Percentiles rank a stretch among this genome's conserved stretches.
Conservation (phyloP, 2,113 vertebrate genomes). For the Aplodontia rufa region DNA sequence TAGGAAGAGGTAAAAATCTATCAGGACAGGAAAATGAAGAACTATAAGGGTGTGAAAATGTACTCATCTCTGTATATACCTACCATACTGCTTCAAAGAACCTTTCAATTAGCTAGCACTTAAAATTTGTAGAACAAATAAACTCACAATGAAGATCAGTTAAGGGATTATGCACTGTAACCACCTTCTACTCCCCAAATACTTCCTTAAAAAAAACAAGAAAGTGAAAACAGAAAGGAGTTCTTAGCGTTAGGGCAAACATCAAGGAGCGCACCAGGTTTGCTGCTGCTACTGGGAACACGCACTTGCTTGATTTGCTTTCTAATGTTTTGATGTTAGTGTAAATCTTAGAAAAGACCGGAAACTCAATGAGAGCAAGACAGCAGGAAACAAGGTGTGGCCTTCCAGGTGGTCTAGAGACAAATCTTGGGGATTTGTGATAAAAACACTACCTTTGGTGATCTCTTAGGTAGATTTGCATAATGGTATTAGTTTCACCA, state of each 20-base stretch:
- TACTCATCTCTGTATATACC: not conserved
- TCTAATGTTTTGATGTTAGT: constrained; percentile 1
- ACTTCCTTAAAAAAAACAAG: not conserved
- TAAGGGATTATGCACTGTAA: not conserved
- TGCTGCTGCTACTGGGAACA: not conserved
- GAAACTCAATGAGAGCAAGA: not conserved
- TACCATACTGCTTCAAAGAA: not conserved
- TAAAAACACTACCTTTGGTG: not conserved
- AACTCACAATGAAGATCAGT: not conserved
- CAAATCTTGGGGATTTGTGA: not conserved
- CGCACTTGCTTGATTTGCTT: not conserved
- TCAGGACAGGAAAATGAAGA: constrained; percentile 38
- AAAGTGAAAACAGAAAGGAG: not conserved
- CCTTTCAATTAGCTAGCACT: not conserved
- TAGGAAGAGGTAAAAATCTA: not conserved
- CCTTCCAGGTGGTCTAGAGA: not conserved
- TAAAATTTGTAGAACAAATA: constrained; percentile 2
- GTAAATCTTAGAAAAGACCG: not conserved
- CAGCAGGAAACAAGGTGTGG: not conserved
- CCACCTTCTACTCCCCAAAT: not conserved
- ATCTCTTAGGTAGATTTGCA: not conserved
- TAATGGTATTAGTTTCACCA: not conserved
- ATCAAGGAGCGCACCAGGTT: not conserved
- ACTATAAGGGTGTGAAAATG: constrained; percentile 25
- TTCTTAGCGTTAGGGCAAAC: not conserved